A percentile compares a stretch with the other conserved stretches of the same genome.
Evolutionary conservation across 2,113 vertebrate species (phyloP).

Genomic region (Amblyornis subalaris): DNA sequence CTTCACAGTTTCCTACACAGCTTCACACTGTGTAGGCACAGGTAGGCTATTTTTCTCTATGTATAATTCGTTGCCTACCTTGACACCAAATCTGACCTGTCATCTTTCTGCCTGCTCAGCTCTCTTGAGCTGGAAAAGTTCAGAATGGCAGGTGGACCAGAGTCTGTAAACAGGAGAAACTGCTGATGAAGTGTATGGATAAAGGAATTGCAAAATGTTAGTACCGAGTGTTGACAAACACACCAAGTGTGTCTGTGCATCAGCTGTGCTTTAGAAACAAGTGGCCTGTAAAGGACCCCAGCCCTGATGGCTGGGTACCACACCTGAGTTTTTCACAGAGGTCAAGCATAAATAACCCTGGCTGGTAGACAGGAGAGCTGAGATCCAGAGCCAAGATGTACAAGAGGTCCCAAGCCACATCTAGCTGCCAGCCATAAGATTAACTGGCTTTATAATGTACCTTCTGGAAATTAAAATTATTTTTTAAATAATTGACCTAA

Average conservation of each 20-base stretch:
- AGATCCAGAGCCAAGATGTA: background rate
- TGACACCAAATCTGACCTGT: background rate
- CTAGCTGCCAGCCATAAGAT: background rate
- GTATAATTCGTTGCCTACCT: background rate
- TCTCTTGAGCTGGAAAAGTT: background rate
- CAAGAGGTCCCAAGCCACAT: background rate
- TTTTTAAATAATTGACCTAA: background rate
- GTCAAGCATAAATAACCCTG: background rate
- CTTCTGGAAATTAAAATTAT: background rate
- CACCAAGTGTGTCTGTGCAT: background rate
- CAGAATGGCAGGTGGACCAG: background rate
- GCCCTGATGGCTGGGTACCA: background rate
- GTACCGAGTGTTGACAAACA: background rate
- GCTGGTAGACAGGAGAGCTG: background rate
- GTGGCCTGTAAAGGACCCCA: background rate
- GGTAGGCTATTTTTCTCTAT: background rate
- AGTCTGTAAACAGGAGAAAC: background rate
- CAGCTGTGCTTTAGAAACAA: background rate
- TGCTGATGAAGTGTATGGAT: background rate
- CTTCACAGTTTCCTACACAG: too few species aligned
- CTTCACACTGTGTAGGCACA: fast-evolving
- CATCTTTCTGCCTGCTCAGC: background rate
- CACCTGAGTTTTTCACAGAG: background rate
- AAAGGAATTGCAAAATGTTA: background rate
- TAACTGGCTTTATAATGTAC: background rate